These are phyloP conservation scores for Parus major DNA, from an alignment of 2,113 vertebrate genomes.

Conservation along the genomic window DNA sequence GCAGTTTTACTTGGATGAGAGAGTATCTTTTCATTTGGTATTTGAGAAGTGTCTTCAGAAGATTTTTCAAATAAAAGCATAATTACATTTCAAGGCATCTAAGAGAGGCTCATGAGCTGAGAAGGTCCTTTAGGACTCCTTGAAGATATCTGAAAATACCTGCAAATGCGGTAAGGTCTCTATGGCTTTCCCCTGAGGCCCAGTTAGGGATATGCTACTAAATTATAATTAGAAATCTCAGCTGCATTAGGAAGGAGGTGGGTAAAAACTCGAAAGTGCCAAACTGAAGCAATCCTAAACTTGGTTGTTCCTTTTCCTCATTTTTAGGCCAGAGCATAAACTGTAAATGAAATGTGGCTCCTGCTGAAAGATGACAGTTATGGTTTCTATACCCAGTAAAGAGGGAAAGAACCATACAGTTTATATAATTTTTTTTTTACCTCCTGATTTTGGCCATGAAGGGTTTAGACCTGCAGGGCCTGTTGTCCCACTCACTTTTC, in stretches of 20 bases:
- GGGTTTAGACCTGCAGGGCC: neutral
- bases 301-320: neutral
- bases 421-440: neutral
- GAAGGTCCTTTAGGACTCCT: neutral
- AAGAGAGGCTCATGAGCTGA: neutral
- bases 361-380: neutral
- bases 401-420: neutral
- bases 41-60: neutral
- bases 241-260: neutral
- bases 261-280: neutral
- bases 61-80: neutral
- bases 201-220: neutral
- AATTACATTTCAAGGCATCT: neutral
- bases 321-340: neutral
- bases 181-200: neutral
- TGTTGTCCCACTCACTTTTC: neutral
- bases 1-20: neutral
- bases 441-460: neutral
- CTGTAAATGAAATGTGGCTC: neutral
- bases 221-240: neutral
- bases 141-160: neutral
- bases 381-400: neutral
- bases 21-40: neutral
- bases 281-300: neutral
- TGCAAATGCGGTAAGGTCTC: neutral